These are phyloP conservation scores for Euphydryas editha DNA, from an alignment of 2,888 invertebrate species.

Conservation along the genomic window DNA sequence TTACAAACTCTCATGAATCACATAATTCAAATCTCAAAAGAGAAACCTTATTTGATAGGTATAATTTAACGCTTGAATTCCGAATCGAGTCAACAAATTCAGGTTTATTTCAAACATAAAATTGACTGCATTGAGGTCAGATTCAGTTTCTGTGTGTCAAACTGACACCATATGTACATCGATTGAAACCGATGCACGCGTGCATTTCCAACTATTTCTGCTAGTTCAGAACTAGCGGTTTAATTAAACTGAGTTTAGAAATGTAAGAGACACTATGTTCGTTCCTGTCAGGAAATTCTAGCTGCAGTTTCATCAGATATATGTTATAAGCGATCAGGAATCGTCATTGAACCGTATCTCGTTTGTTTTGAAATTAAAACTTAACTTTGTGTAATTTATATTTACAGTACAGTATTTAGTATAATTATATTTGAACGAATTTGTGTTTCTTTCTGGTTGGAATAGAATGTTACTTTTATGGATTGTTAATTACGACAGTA, in stretches of 20 bases:
- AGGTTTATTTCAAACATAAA: conserved; percentile 14
- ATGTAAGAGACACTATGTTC: conserved; percentile 10
- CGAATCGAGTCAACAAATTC: neutral
- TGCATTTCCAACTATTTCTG: conserved; percentile 28
- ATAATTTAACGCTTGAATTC: conserved; percentile 8
- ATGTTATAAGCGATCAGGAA: neutral
- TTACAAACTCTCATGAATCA: neutral
- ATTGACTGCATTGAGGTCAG: conserved; percentile 13
- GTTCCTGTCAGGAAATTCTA: conserved; percentile 19
- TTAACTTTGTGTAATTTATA: neutral
- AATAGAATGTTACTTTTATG: neutral
- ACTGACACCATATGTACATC: conserved; percentile 20
- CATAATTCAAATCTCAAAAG: neutral
- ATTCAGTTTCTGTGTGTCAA: conserved; percentile 1
- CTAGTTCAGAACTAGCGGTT: conserved; percentile 26
- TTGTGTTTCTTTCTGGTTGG: neutral
- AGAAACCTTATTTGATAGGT: neutral
- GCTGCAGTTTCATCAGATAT: conserved; percentile 8
- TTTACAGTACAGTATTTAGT: neutral
- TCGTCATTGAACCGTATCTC: neutral
- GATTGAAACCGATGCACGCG: conserved; percentile 32
- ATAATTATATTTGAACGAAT: neutral
- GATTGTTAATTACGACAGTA: too few relatives aligned
- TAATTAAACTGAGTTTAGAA: conserved; percentile 33
- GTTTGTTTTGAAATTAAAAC: neutral